Base-by-base conservation (phyloP, 2,113 vertebrate species). In the Merops nubicus region DNA sequence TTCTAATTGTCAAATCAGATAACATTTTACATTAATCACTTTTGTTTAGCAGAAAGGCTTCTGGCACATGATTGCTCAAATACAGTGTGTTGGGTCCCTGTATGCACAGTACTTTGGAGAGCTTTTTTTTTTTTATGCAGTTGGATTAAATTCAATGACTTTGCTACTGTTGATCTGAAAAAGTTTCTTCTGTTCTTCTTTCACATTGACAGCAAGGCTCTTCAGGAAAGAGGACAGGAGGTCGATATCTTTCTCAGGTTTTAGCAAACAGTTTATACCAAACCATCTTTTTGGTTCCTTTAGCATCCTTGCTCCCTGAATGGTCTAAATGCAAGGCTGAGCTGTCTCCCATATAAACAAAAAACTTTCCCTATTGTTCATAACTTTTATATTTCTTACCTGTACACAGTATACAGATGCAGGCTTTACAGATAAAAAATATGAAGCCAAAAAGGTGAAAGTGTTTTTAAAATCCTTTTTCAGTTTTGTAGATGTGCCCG, bases 1-100 rank as follows among this genome's bases (percentile, higher is more conserved):
- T 72, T 45, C 74, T 65, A 73, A 63, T 56, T 12, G 15, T 78
- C 76, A 93, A 40, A 88, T 70, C 69, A 28, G 42, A 67, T 82
- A 89, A 80, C 33, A 33, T 76, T 87, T 77, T 63, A 53, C 72
- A 89, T 81, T 94, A 82, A 95, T 96, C 83, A 88, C 40, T 89
- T 87, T 50, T 87, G 65, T 56, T 60, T 51, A 79, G 25, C 76
- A 64, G 79, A 47, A 33, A 97, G 65, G 13, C 38, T 63, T 64
- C 65, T 75, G 69, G 42, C 34, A 18, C 29, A 79, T 9, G 60
- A 28, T 40, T 73, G 7, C 70, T 67, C 62, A 68, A 33, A 40
- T 43, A 42, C 48, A 11, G 33, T 16, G 7, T 43, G 65, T 17
- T 73, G 51, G 33, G 70, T 54, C 12, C 23, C 76, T 89, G 53